phyloP scores from a whole-genome alignment of 2,888 invertebrate genomes.

The Pachliopta kotzebuea region DNA sequence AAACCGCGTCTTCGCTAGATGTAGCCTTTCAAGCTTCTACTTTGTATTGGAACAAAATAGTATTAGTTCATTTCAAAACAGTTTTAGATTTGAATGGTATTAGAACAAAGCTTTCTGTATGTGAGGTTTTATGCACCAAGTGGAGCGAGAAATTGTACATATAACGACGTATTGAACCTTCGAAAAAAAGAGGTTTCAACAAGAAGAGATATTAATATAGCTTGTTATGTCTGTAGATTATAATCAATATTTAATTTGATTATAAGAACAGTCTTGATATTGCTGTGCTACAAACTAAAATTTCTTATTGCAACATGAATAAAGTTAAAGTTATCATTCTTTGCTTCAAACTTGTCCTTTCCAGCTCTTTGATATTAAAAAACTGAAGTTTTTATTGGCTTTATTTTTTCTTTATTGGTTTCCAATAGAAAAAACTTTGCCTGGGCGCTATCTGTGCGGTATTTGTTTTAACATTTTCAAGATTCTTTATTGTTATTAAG shows the following conservation, averaged over 20 bases:
- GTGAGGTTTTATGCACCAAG: no score
- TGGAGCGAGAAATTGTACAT: no score
- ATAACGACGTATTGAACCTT: no score
- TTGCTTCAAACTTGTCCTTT: not conserved
- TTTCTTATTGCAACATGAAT: not conserved
- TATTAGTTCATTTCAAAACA: no score
- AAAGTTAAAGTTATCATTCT: not conserved
- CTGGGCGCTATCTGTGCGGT: not conserved
- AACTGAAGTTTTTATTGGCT: not conserved
- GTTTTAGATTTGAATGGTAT: no score
- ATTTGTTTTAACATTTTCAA: conserved; percentile 3
- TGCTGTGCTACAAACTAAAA: not conserved
- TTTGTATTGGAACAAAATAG: no score
- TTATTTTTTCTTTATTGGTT: not conserved
- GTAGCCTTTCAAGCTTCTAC: no score
- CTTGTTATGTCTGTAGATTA: not conserved
- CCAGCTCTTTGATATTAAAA: conserved; percentile 1
- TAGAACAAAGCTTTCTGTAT: no score
- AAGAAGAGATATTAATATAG: not conserved
- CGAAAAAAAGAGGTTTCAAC: no score
- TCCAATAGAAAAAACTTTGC: not conserved
- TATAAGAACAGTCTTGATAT: not conserved
- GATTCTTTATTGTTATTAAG: conserved; percentile 1
- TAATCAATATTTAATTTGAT: not conserved
- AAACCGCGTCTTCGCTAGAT: no score